A percentile compares a stretch with the other conserved stretches of the same genome.
Evolutionary conservation across 2,888 invertebrate species (phyloP).

Genomic region (Nomada ferruginata): DNA sequence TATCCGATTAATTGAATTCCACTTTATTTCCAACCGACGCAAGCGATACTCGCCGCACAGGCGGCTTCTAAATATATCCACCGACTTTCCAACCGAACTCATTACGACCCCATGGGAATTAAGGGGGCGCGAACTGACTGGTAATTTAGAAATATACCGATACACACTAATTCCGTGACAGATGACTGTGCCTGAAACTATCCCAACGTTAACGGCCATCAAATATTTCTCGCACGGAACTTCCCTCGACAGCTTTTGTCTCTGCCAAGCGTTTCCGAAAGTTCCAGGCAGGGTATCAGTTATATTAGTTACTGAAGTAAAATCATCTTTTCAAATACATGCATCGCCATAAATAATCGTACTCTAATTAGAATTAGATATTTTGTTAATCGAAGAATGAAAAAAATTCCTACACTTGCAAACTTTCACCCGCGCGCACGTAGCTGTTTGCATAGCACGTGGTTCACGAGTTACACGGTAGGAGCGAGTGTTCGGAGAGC

Average conservation of each 20-base stretch:
- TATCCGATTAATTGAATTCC: neutral
- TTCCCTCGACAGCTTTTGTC: too few species aligned
- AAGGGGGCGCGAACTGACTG: neutral
- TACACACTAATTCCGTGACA: neutral
- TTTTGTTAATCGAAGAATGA: too few species aligned
- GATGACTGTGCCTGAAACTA: neutral
- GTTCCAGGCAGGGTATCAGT: too few species aligned
- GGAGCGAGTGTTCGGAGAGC: conserved; percentile 42
- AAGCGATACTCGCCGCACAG: neutral
- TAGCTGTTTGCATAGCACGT: neutral
- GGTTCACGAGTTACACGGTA: conserved; percentile 29
- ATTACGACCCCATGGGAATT: neutral
- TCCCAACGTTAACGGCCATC: neutral
- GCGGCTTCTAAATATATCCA: neutral
- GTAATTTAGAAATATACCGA: neutral
- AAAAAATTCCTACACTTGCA: too few species aligned
- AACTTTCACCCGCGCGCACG: too few species aligned
- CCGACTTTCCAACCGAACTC: neutral
- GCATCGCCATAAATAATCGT: too few species aligned
- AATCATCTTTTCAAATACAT: too few species aligned
- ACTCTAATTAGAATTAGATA: too few species aligned
- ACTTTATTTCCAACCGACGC: neutral
- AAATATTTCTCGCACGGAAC: too few species aligned
- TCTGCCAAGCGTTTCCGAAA: too few species aligned
- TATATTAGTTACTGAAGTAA: too few species aligned